Conservation (phyloP, 2,888 invertebrate species). For the Macrophya alboannulata region DNA sequence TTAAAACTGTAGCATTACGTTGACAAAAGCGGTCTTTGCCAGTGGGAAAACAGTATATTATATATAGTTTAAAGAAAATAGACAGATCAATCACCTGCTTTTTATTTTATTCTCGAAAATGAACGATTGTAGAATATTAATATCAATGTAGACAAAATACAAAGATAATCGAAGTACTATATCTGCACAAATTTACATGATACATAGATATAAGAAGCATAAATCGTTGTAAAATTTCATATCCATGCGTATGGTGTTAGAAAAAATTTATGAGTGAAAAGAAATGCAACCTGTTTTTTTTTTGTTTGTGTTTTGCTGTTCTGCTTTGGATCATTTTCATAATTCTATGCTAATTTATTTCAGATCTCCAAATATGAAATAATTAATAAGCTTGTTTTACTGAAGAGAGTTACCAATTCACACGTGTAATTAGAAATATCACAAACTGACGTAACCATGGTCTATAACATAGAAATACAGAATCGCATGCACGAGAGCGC, state of each 20-base stretch:
- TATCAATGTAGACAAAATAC: background rate
- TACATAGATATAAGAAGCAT: slow-evolving; percentile 16
- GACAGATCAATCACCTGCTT: background rate
- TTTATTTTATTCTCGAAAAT: background rate
- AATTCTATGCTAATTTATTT: background rate
- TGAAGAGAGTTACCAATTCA: slow-evolving; percentile 38
- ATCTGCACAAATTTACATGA: slow-evolving; percentile 6
- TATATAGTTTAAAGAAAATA: background rate
- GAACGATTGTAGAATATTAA: background rate
- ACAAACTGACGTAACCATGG: slow-evolving; percentile 36
- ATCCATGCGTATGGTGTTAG: background rate
- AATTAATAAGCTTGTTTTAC: background rate
- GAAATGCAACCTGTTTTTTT: slow-evolving; percentile 4
- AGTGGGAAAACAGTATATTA: background rate
- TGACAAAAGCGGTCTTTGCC: background rate
- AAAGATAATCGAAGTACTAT: background rate
- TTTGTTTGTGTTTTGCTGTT: background rate
- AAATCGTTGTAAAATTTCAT: background rate
- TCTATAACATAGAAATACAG: slow-evolving; percentile 39
- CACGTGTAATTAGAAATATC: slow-evolving; percentile 41
- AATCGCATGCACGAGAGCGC: slow-evolving; percentile 33
- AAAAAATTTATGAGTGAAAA: background rate
- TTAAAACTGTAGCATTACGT: background rate
- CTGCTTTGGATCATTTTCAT: background rate
- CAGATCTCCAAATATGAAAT: slow-evolving; percentile 19